Conservation (phyloP, 2,113 vertebrate genomes). For the Sminthopsis crassicaudata region DNA sequence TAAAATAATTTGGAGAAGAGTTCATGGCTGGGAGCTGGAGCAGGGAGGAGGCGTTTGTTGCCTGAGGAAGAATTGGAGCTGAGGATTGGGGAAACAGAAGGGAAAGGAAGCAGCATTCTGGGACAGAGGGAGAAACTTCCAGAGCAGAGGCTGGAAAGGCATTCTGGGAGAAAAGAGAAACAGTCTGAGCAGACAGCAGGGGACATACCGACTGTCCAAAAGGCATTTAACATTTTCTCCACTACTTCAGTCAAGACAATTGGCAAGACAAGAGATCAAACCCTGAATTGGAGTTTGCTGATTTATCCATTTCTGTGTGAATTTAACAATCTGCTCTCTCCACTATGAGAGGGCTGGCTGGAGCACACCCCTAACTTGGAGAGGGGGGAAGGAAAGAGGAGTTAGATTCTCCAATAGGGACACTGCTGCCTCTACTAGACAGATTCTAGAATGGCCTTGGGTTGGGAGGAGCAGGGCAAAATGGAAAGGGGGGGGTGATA, state of each 20-base stretch:
- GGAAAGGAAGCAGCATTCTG: background rate
- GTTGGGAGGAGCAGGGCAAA: background rate
- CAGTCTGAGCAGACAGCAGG: too few relatives aligned
- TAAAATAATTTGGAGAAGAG: background rate
- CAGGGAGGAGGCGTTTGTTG: background rate
- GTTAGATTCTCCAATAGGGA: background rate
- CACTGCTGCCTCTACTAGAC: background rate
- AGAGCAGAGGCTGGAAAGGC: too few relatives aligned
- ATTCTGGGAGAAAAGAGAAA: too few relatives aligned
- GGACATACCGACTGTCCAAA: too few relatives aligned
- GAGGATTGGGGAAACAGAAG: background rate
- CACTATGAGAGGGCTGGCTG: background rate
- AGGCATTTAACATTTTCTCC: background rate
- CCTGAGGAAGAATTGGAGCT: background rate
- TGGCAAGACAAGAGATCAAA: background rate
- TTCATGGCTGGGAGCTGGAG: too few relatives aligned
- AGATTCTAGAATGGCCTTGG: background rate
- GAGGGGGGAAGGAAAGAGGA: background rate
- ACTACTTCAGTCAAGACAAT: background rate
- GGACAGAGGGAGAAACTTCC: too few relatives aligned
- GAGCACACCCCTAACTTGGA: background rate
- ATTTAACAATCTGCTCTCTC: background rate
- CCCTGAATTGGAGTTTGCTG: background rate
- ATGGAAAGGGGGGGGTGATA: background rate
- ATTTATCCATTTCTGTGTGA: background rate